Conservation (phyloP, 2,888 invertebrate species). For the Rhogogaster chlorosoma region DNA sequence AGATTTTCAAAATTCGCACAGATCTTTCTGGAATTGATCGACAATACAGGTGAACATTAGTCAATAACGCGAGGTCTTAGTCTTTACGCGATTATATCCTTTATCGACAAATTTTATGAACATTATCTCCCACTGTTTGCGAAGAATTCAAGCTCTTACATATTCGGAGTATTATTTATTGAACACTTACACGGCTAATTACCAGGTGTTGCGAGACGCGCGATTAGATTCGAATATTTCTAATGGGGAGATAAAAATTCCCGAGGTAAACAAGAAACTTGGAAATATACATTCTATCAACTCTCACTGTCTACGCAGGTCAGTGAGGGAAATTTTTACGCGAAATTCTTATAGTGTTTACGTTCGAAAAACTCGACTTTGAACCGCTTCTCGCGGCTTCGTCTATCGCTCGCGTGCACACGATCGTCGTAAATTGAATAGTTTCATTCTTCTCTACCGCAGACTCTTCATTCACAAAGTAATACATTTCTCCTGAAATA, state of each 20-base stretch:
- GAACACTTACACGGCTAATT: neutral
- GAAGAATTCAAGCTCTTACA: neutral
- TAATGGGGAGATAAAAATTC: neutral
- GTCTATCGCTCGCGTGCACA: neutral
- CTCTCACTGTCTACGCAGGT: neutral
- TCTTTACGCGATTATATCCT: neutral
- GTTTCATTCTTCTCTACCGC: neutral
- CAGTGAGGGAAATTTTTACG: neutral
- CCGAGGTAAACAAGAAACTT: neutral
- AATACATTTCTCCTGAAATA: neutral
- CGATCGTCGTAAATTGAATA: neutral
- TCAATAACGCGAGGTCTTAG: neutral
- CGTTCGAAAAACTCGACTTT: neutral
- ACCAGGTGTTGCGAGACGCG: neutral
- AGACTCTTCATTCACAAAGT: neutral
- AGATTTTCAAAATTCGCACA: neutral
- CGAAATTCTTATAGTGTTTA: neutral
- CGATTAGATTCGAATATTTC: neutral
- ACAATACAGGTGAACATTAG: neutral
- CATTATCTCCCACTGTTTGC: neutral
- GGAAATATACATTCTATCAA: neutral
- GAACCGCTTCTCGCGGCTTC: neutral
- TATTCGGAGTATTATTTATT: neutral
- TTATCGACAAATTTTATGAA: neutral
- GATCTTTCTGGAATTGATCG: neutral